Evolutionary conservation across 1,140 invertebrate species (phyloP).

Genomic region (Idris sp.): DNA sequence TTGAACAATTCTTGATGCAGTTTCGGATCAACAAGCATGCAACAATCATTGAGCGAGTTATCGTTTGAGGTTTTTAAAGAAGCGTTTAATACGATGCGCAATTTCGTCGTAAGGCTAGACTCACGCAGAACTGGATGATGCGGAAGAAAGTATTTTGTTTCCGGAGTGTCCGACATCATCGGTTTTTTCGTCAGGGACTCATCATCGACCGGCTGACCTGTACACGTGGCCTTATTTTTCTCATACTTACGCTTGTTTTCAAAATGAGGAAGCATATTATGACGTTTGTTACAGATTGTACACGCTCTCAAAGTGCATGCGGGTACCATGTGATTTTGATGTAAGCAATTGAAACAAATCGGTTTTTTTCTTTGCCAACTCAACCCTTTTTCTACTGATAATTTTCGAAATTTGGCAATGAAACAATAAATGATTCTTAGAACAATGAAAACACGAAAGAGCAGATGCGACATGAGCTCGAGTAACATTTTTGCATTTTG

Average conservation of each 20-base stretch:
- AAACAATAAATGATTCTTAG: not conserved
- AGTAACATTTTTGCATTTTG: not conserved
- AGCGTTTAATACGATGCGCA: constrained; percentile 57
- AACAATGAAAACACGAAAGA: not conserved
- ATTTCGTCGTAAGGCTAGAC: not conserved
- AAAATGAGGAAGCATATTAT: too few species aligned
- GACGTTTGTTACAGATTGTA: not conserved
- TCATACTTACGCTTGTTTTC: too few species aligned
- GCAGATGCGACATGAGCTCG: not conserved
- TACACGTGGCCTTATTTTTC: too few species aligned
- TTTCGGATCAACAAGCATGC: constrained; percentile 24
- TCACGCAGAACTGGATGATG: constrained; percentile 11
- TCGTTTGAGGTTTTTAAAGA: constrained; percentile 53
- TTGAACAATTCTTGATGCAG: constrained; percentile 15
- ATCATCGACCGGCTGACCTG: too few species aligned
- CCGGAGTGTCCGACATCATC: not conserved
- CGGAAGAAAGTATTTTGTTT: not conserved
- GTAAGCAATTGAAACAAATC: constrained; percentile 8
- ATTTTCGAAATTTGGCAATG: not conserved
- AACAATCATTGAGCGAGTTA: constrained; percentile 59
- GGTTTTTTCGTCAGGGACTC: too few species aligned
- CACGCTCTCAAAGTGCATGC: not conserved
- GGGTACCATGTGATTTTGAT: not conserved
- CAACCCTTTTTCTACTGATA: not conserved
- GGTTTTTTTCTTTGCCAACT: not conserved